These are phyloP conservation scores for Micromussa lordhowensis DNA, from an alignment of 92 coral and sea anemone genomes.

Conservation along the genomic window DNA sequence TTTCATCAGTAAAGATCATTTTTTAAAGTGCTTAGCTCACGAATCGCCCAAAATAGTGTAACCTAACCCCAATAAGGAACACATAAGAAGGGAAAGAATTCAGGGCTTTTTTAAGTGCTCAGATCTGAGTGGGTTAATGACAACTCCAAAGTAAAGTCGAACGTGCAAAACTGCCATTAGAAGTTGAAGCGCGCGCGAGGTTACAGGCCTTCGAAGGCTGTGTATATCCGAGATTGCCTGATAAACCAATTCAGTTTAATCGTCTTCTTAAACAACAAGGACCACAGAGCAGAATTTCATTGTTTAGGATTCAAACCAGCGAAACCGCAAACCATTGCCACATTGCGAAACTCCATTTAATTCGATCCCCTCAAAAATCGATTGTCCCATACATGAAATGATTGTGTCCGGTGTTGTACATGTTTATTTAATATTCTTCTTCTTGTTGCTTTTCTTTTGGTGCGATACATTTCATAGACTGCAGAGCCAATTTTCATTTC, in stretches of 20 bases:
- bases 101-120: background rate
- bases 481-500: background rate
- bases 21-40: background rate
- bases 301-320: background rate
- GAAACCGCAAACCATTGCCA: background rate
- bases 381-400: background rate
- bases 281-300: conserved; percentile 24
- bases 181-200: background rate
- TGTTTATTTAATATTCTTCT: background rate
- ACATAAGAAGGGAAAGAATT: too few relatives aligned
- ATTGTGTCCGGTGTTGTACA: background rate
- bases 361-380: background rate
- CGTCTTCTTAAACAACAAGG: background rate
- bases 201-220: background rate
- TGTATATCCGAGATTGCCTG: background rate
- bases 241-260: background rate
- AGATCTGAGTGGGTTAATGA: background rate
- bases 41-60: background rate
- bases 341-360: background rate
- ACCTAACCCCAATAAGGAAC: background rate
- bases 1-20: background rate
- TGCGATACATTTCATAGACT: background rate
- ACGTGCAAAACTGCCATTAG: background rate
- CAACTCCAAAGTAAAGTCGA: background rate
- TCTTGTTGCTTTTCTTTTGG: background rate